Evolutionary conservation across 2,797 vertebrate genomes (phyloP).

Genomic region (Cygnus olor): DNA sequence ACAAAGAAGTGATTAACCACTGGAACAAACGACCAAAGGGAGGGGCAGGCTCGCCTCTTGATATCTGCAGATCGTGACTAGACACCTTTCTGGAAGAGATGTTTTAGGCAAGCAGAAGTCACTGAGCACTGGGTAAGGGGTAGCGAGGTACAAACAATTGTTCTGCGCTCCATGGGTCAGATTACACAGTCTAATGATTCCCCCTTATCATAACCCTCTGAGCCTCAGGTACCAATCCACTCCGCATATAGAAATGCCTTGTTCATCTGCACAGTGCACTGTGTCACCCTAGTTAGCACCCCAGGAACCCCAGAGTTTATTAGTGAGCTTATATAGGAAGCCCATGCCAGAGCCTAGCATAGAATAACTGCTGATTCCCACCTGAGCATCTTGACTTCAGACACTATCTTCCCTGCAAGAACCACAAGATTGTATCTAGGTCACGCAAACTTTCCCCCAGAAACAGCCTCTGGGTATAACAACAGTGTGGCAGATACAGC

Average conservation of each 20-base stretch:
- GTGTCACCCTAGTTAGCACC: not conserved
- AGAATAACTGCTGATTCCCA: not conserved
- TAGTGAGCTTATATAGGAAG: not conserved
- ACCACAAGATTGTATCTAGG: conserved; percentile 20
- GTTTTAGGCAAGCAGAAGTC: not conserved
- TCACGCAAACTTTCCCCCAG: conserved; percentile 21
- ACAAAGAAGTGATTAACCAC: conserved; percentile 57
- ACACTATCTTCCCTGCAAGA: not conserved
- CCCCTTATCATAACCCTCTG: not conserved
- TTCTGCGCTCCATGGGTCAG: not conserved
- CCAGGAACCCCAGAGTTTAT: not conserved
- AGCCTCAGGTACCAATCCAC: not conserved
- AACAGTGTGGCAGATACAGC: conserved; percentile 25
- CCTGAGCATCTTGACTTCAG: not conserved
- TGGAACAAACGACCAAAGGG: conserved; percentile 60
- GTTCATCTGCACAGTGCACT: not conserved
- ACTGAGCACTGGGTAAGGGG: not conserved
- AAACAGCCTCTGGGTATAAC: conserved; percentile 49
- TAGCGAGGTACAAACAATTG: not conserved
- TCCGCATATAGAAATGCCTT: not conserved
- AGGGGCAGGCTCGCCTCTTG: conserved; percentile 7
- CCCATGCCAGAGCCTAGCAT: not conserved
- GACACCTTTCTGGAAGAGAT: conserved; percentile 26
- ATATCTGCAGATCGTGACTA: conserved; percentile 20
- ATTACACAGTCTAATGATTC: not conserved